Conservation (phyloP, 2,113 vertebrate species). For the Martes martes region DNA sequence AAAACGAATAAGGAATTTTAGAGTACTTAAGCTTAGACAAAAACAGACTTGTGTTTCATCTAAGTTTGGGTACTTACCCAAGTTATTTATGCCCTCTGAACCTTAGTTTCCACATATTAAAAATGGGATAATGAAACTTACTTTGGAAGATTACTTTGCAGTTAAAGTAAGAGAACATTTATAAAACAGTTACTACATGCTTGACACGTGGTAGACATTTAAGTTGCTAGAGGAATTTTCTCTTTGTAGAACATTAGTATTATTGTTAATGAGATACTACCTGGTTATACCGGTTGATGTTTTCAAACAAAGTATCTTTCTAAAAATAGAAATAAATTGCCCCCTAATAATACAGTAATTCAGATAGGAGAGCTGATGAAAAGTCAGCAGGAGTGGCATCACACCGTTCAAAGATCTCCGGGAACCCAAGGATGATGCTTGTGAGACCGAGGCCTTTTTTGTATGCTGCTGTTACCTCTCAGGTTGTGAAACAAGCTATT, state of each 20-base stretch:
- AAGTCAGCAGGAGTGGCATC: background rate
- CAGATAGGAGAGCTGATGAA: background rate
- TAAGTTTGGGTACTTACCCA: background rate
- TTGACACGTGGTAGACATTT: background rate
- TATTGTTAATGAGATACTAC: background rate
- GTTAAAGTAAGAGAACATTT: background rate
- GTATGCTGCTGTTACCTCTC: background rate
- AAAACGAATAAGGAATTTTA: constrained; percentile 6
- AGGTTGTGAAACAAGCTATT: background rate
- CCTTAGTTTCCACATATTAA: background rate
- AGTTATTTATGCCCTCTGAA: background rate
- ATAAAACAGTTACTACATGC: background rate
- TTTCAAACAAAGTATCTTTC: background rate
- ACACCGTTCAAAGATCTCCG: background rate
- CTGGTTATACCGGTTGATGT: background rate
- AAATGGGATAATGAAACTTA: background rate
- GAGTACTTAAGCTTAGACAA: background rate
- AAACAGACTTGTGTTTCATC: background rate
- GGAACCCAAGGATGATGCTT: background rate
- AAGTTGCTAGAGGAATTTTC: background rate
- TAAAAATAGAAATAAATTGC: constrained; percentile 29
- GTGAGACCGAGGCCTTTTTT: background rate
- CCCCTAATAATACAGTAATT: background rate
- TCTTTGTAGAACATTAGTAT: background rate
- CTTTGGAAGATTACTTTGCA: background rate